Evolutionary conservation across 2,113 vertebrate genomes (phyloP).

Genomic region (Pholis gunnellus): DNA sequence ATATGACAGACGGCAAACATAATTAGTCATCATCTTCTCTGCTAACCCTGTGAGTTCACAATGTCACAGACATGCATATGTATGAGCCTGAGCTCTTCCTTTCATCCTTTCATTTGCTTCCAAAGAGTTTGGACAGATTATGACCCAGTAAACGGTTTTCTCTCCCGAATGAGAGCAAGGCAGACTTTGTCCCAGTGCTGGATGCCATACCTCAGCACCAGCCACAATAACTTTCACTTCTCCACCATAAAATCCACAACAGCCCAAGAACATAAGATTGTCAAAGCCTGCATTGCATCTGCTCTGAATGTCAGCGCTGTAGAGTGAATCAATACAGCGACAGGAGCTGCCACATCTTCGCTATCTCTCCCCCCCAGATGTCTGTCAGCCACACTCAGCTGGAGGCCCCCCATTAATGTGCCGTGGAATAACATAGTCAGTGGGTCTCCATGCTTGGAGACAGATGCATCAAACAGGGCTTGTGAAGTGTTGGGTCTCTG

Average conservation of each 20-base stretch:
- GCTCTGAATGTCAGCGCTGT: constrained; percentile 69
- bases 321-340: constrained; percentile 75
- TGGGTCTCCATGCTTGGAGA: constrained; percentile 64
- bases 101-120: constrained; percentile 44
- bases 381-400: constrained; percentile 76
- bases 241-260: constrained; percentile 62
- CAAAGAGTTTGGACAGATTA: constrained; percentile 52
- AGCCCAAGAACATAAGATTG: constrained; percentile 62
- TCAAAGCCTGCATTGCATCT: constrained; percentile 62
- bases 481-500: constrained; percentile 65
- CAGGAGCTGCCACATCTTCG: constrained; percentile 72
- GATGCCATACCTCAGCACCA: constrained; percentile 41
- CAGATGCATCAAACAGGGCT: constrained; percentile 64
- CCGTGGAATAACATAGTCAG: constrained; percentile 68
- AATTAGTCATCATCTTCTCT: constrained; percentile 77
- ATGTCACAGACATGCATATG: constrained; percentile 74
- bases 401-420: constrained; percentile 74
- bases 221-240: constrained; percentile 67
- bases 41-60: constrained; percentile 67
- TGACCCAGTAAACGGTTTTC: constrained; percentile 59
- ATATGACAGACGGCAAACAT: constrained; percentile 78
- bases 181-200: constrained; percentile 34
- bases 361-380: constrained; percentile 70
- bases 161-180: constrained; percentile 17
- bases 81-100: constrained; percentile 54